A percentile compares a stretch with the other conserved stretches of the same genome.
phyloP scores from a whole-genome alignment of 64 coral and sea anemone genomes.

The Porites lutea region DNA sequence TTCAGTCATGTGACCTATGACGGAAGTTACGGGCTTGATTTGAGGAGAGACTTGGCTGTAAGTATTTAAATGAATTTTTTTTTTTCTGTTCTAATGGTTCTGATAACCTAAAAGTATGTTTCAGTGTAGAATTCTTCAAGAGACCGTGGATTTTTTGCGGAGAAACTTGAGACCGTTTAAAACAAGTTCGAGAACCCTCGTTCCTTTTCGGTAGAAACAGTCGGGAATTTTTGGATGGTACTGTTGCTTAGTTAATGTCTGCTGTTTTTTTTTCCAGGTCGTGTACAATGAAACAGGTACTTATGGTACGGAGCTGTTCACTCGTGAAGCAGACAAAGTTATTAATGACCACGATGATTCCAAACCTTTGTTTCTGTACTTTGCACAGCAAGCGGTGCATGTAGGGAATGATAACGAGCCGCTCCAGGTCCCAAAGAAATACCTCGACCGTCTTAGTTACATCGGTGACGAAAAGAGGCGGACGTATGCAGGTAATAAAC shows the following conservation, averaged over 20 bases:
- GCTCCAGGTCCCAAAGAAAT: conserved; percentile 84
- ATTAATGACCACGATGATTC: conserved; percentile 54
- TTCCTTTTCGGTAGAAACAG: too few relatives aligned
- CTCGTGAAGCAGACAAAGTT: conserved; percentile 90
- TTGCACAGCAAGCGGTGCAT: conserved; percentile 90
- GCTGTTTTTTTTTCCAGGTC: conserved; percentile 44
- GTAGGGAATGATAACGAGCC: conserved; percentile 85
- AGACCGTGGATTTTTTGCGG: too few relatives aligned
- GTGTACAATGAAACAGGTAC: conserved; percentile 91
- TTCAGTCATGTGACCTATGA: conserved; percentile 95
- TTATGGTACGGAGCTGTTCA: conserved; percentile 85
- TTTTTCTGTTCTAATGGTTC: background rate
- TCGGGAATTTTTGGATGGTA: too few relatives aligned
- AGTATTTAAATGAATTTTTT: conserved; percentile 25
- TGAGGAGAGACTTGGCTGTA: conserved; percentile 88
- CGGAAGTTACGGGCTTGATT: conserved; percentile 88
- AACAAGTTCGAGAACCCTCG: too few relatives aligned
- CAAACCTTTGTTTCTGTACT: conserved; percentile 89
- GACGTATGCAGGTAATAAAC: conserved; percentile 76
- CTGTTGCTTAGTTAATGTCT: background rate
- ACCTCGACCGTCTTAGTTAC: conserved; percentile 74
- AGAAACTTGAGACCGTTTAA: too few relatives aligned
- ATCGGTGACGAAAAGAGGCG: conserved; percentile 76
- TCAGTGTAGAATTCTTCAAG: too few relatives aligned
- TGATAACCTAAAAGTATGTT: too few relatives aligned